Base-by-base conservation (phyloP, 2,797 vertebrate genomes). In the Limnodromus scolopaceus region DNA sequence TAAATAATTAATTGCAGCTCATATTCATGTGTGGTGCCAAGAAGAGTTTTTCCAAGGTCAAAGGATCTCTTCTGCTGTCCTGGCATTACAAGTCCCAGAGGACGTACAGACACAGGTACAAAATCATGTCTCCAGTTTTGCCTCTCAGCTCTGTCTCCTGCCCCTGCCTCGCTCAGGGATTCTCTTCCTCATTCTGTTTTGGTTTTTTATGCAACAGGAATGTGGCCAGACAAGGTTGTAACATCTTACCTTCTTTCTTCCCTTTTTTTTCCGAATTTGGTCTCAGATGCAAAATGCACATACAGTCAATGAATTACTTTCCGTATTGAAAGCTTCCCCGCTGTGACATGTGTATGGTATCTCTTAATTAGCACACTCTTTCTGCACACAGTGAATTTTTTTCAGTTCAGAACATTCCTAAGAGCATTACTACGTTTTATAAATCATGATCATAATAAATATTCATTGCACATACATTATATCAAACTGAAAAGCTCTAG, bases 391-490 rank as follows among this genome's bases (percentile, higher is more conserved):
- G 23, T 87, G 68, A 94, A 89, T 66, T 89, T 94, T 48, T 24
- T 92, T 88, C 63, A 87, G 49, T 87, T 76, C 41, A 72, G 36
- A 72, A 89, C 58, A 89, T 93, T 92, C 58, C 86, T 87, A 76
- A 92, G 46, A 90, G 34, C 20, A 9, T 92, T 74, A 78, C 46
- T 55, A 49, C 25, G 53, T 87, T 93, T 96, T 89, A 89, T 88
- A 92, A 93, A 94, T 72, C 30, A 69, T 16, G 9, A 38, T 81
- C 12, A 48, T 70, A 90, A 92, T 57, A 90, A 90, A 82, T 89
- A 92, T 82, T 86, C 6, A 87, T 80, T 87, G 66, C 28, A 79
- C 27, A 60, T 70, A 23, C 48, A 25, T 38, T 75, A 57, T 25
- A 84, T 87, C 17, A 88, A 92, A 68, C 13, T 78, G 45, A 81